Percentiles rank a stretch among this genome's conserved stretches.
Evolutionary conservation across 2,888 invertebrate species (phyloP).

Genomic region (Imbricaverruca yamaguchii): DNA sequence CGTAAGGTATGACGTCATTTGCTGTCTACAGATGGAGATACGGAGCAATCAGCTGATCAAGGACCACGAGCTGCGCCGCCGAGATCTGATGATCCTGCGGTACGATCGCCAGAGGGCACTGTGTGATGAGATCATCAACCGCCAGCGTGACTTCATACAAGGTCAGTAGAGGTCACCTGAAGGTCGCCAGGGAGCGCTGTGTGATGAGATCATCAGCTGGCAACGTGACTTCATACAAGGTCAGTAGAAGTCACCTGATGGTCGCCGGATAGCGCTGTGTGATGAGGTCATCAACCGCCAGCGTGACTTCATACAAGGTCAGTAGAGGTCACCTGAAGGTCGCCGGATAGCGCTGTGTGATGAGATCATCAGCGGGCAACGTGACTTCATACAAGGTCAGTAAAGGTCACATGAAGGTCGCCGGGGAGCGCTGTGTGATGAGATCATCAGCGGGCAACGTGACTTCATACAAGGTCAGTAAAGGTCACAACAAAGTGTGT

Average conservation of each 20-base stretch:
- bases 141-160: conserved; percentile 31
- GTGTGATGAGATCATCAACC: conserved; percentile 75
- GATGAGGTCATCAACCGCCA: conserved; percentile 69
- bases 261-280: conserved; percentile 72
- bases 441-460: conserved; percentile 57
- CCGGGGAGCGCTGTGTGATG: conserved; percentile 77
- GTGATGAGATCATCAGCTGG: conserved; percentile 72
- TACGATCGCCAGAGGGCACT: conserved; percentile 76
- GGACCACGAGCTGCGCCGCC: conserved; percentile 73
- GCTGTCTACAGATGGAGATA: conserved; percentile 50
- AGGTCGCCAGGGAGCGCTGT: conserved; percentile 72
- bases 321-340: too few species aligned
- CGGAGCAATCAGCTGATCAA: conserved; percentile 78
- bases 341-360: conserved; percentile 79
- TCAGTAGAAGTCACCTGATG: too few species aligned
- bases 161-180: too few species aligned
- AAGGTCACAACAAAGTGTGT: neutral
- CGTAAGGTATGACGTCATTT: too few species aligned
- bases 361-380: conserved; percentile 60
- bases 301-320: neutral
- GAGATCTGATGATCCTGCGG: conserved; percentile 72
- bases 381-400: conserved; percentile 3
- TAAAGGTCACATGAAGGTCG: too few species aligned
- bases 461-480: conserved; percentile 1
- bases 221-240: conserved; percentile 15